Base-by-base conservation (phyloP, 2,797 vertebrate genomes). In the Galago senegalensis region DNA sequence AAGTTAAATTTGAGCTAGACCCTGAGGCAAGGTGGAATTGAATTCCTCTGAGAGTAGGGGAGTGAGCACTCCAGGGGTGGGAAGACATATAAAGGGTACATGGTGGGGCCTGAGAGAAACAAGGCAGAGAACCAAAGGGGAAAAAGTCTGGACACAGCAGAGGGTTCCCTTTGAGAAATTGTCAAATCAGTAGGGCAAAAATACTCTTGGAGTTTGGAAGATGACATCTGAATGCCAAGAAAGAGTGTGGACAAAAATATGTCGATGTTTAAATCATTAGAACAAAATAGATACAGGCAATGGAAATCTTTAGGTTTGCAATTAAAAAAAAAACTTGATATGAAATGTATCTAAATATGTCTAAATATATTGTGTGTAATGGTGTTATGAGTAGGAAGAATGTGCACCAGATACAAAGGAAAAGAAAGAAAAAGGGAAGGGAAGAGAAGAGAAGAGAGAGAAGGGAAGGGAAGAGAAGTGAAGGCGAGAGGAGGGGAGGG, bases 171-270 rank as follows among this genome's bases (percentile, higher is more conserved):
- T 25, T 58, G 12, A 79, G 27, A 94, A 67, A 10, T 10, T 61
- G 20, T 4, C 60, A 77, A 94, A 31, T 1, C 60, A 91, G 31
- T 29, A 75, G 34, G 27, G 34, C 80, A 80, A 95, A 91, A 81
- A 21, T 56, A 12, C 21, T 60, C 53, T 25, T 31, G 29, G 16
- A 56, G 40, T 86, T 89, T 79, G 65, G 92, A 53, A 81, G 56
- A 76, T 92, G 23, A 56, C n/a, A 81, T 77, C n/a, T 70, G 4
- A 95, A 90, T 90, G n/a, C 12, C 63, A 96, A n/a, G 12, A 69
- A 67, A 69, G 11, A 80, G 18, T 60, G 34, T 60, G 37, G 10
- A 25, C 77, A 75, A 87, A 86, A 95, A 63, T 46, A 81, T 31
- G 25, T 37, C 37, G 53, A 72, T 8, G 2, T 88, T 88, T 73